These are phyloP conservation scores for Entelurus aequoreus DNA, from an alignment of 2,113 vertebrate genomes.

Conservation along the genomic window DNA sequence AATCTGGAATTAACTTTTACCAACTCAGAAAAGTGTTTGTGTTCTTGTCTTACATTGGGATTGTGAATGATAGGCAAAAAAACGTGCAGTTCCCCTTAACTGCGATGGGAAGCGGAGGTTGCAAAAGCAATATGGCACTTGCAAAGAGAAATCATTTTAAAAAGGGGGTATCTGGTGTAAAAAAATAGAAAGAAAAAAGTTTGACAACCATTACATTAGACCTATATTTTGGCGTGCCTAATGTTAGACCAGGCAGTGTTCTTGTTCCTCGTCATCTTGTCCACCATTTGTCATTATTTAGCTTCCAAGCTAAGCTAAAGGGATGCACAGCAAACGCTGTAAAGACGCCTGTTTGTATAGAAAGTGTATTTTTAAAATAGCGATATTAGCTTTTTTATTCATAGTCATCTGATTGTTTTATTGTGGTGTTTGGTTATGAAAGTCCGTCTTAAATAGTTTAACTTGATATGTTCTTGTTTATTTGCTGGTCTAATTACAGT, in stretches of 20 bases:
- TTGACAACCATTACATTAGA: background rate
- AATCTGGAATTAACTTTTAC: too few species aligned
- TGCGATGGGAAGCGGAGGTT: too few species aligned
- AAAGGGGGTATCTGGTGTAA: too few species aligned
- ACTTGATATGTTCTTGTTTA: background rate
- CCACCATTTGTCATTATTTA: background rate
- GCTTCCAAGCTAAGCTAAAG: conserved; percentile 15
- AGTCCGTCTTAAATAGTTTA: background rate
- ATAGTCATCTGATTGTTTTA: conserved; percentile 28
- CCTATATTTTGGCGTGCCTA: background rate
- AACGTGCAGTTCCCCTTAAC: too few species aligned
- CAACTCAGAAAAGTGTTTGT: too few species aligned
- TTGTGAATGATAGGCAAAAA: too few species aligned
- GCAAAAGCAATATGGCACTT: too few species aligned
- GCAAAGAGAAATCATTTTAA: too few species aligned
- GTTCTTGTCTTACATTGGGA: too few species aligned
- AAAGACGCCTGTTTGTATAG: conserved; percentile 40
- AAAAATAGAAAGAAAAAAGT: too few species aligned
- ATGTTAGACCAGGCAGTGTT: background rate
- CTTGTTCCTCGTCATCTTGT: background rate
- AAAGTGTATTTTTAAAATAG: conserved; percentile 60
- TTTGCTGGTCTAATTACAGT: background rate
- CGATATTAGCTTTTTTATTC: conserved; percentile 55
- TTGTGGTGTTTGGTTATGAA: conserved; percentile 18
- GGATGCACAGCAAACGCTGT: conserved; percentile 7